These are phyloP conservation scores for Chloropsis cyanopogon DNA, from an alignment of 2,113 vertebrate species.

Conservation along the genomic window DNA sequence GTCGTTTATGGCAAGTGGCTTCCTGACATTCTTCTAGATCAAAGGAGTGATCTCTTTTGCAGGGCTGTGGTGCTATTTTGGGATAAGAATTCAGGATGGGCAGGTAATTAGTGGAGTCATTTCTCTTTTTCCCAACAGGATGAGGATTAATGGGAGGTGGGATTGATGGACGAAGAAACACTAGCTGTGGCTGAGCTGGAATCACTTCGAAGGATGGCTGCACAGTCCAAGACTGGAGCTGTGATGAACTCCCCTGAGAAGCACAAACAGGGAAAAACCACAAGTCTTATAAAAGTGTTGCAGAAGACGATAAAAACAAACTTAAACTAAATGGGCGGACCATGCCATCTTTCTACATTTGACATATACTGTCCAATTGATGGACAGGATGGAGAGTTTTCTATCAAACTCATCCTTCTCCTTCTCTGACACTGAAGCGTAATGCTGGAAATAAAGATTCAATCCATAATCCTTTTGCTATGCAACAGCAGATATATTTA, in stretches of 20 bases:
- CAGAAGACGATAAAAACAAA: background rate
- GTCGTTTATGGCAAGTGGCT: slow-evolving; percentile 53
- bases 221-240: slow-evolving; percentile 84
- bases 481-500: background rate
- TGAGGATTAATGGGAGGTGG: slow-evolving; percentile 66
- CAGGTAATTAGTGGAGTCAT: slow-evolving; percentile 75
- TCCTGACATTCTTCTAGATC: slow-evolving; percentile 58
- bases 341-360: background rate
- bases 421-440: background rate
- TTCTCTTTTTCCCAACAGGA: slow-evolving; percentile 66
- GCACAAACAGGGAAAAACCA: background rate
- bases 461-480: background rate
- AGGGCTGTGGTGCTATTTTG: slow-evolving; percentile 85
- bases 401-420: background rate
- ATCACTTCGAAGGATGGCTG: slow-evolving; percentile 83
- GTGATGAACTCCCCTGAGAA: slow-evolving; percentile 68
- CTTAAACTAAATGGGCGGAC: background rate
- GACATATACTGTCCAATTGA: background rate
- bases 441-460: background rate
- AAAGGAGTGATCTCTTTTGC: slow-evolving; percentile 72
- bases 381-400: background rate
- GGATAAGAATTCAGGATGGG: slow-evolving; percentile 85
- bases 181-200: slow-evolving; percentile 81
- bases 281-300: background rate
- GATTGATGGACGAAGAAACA: slow-evolving; percentile 82